Conservation (phyloP, 2,113 vertebrate species). For the Tichodroma muraria region DNA sequence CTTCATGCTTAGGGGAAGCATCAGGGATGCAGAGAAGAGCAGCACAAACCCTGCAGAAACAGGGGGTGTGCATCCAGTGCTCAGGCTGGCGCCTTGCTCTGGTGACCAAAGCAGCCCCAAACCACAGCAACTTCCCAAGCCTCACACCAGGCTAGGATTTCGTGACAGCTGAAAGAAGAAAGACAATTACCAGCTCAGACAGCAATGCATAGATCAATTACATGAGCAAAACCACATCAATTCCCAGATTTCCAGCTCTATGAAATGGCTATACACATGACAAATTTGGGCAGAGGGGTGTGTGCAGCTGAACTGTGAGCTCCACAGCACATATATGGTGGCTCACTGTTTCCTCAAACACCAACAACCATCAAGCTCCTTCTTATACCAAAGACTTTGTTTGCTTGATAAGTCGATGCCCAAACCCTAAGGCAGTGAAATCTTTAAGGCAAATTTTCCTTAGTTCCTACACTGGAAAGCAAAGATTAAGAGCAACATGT, state of each 20-base stretch:
- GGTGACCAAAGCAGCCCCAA: not conserved
- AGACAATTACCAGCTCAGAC: rapidly evolving
- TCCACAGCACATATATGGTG: rapidly evolving
- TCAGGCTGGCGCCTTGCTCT: too few species aligned
- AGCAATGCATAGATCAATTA: not conserved
- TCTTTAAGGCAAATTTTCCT: not conserved
- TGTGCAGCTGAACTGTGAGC: not conserved
- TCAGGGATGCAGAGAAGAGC: not conserved
- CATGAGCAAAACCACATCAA: not conserved
- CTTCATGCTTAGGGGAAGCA: not conserved
- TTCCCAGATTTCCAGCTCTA: not conserved
- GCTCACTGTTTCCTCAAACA: not conserved
- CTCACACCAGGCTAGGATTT: not conserved
- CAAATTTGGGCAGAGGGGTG: not conserved
- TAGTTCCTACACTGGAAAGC: not conserved
- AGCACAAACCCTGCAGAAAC: not conserved
- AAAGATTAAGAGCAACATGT: not conserved
- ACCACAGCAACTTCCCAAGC: not conserved
- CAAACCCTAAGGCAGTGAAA: not conserved
- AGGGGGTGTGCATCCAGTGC: rapidly evolving
- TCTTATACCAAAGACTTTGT: not conserved
- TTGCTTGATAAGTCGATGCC: not conserved
- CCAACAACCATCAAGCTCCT: not conserved
- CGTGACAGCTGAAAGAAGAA: not conserved
- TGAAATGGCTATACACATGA: not conserved